phyloP scores from a whole-genome alignment of 2,888 invertebrate species.

The Perithous albicinctus region DNA sequence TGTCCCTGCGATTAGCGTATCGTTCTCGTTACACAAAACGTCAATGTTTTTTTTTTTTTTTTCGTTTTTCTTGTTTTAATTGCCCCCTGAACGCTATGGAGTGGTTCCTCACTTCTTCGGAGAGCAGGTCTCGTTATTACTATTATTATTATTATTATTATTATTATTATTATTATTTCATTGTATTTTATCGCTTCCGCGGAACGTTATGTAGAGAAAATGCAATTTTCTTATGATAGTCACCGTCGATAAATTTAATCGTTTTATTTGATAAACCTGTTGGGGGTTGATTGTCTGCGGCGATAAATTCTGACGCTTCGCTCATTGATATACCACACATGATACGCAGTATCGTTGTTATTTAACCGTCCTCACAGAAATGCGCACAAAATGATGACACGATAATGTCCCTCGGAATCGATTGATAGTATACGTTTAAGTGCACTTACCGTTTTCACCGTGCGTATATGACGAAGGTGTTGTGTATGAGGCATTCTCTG shows the following conservation, averaged over 20 bases:
- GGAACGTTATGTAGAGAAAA: constrained; percentile 31
- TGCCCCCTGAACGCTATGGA: constrained; percentile 6
- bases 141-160: neutral
- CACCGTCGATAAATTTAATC: constrained; percentile 33
- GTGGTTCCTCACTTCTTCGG: constrained; percentile 16
- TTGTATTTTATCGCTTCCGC: neutral
- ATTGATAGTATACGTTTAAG: constrained; percentile 40
- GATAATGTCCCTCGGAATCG: constrained; percentile 11
- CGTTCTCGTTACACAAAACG: constrained; percentile 23
- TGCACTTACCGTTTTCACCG: constrained; percentile 43
- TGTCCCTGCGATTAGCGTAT: constrained; percentile 20
- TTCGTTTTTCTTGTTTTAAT: too few species aligned
- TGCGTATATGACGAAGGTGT: constrained; percentile 12
- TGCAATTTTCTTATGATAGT: constrained; percentile 28
- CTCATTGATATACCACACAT: constrained; percentile 19
- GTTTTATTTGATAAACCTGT: constrained; percentile 43
- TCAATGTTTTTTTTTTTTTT: constrained; percentile 23
- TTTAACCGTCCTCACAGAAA: constrained; percentile 49
- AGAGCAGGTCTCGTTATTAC: constrained; percentile 19
- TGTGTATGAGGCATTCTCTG: too few species aligned
- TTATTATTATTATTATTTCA: constrained; percentile 23
- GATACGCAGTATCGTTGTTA: constrained; percentile 47
- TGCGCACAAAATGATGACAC: constrained; percentile 36
- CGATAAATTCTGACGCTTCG: constrained; percentile 36
- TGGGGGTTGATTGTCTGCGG: constrained; percentile 21